These are phyloP conservation scores for Apamea crenata DNA, from an alignment of 2,888 invertebrate genomes.

Conservation along the genomic window DNA sequence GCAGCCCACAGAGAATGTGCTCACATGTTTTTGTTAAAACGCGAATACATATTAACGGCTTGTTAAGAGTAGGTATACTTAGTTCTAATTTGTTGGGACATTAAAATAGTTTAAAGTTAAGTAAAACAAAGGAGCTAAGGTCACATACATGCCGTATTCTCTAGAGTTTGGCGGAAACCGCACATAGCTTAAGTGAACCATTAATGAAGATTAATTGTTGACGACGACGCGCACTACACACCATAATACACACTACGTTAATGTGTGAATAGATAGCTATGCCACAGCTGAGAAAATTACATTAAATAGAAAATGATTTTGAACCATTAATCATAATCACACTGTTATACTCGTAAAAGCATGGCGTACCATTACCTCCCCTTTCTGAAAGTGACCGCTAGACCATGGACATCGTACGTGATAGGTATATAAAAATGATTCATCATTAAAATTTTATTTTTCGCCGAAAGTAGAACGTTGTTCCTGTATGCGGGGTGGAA, in stretches of 20 bases:
- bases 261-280: conserved; percentile 62
- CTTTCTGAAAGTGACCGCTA: conserved; percentile 46
- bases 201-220: conserved; percentile 89
- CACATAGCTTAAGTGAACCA: conserved; percentile 84
- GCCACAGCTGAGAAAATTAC: conserved; percentile 63
- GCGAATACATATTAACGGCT: conserved; percentile 57
- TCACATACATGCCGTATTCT: conserved; percentile 73
- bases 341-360: conserved; percentile 54
- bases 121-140: conserved; percentile 71
- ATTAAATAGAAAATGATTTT: conserved; percentile 63
- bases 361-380: conserved; percentile 50
- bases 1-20: conserved; percentile 27
- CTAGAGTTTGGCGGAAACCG: conserved; percentile 78
- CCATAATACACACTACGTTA: conserved; percentile 58
- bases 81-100: conserved; percentile 70
- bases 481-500: conserved; percentile 14
- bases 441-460: conserved; percentile 58
- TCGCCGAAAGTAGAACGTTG: conserved; percentile 59
- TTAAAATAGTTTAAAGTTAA: conserved; percentile 76
- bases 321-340: conserved; percentile 65
- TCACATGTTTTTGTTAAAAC: conserved; percentile 33
- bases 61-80: conserved; percentile 62
- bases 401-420: conserved; percentile 35
- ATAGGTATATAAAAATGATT: conserved; percentile 49
- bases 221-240: conserved; percentile 77